Conservation (phyloP, 2,797 vertebrate species). For the Pantherophis vulpinus region DNA sequence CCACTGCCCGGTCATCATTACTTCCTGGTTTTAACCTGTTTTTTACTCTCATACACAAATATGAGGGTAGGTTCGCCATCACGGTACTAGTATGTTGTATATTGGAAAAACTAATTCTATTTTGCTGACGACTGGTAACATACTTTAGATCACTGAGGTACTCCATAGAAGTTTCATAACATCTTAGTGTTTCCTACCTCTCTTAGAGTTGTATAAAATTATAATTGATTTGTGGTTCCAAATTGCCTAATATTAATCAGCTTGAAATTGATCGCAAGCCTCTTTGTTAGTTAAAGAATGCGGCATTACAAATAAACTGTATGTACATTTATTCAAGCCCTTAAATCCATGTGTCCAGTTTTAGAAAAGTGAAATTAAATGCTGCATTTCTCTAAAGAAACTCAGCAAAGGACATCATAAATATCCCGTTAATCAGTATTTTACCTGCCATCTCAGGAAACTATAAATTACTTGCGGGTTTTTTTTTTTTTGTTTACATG, state of each 20-base stretch:
- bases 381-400: conserved; percentile 37
- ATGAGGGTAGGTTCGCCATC: no score
- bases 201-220: conserved; percentile 43
- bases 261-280: conserved; percentile 51
- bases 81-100: neutral
- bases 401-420: conserved; percentile 50
- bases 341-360: conserved; percentile 25
- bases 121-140: neutral
- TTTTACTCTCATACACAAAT: no score
- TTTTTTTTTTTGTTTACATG: conserved; percentile 53
- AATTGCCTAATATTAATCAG: conserved; percentile 46
- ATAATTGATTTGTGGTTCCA: conserved; percentile 47
- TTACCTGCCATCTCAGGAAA: conserved; percentile 57
- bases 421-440: conserved; percentile 54
- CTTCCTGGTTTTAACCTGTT: no score
- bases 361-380: conserved; percentile 39
- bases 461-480: conserved; percentile 52
- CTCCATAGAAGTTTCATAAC: conserved; percentile 4
- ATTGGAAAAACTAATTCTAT: neutral
- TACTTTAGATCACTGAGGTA: neutral
- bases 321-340: neutral
- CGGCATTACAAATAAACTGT: conserved; percentile 17
- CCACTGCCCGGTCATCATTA: no score
- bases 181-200: conserved; percentile 33
- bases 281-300: conserved; percentile 46